These are phyloP conservation scores for Anaspis maculata DNA, from an alignment of 2,888 invertebrate species.

Conservation along the genomic window DNA sequence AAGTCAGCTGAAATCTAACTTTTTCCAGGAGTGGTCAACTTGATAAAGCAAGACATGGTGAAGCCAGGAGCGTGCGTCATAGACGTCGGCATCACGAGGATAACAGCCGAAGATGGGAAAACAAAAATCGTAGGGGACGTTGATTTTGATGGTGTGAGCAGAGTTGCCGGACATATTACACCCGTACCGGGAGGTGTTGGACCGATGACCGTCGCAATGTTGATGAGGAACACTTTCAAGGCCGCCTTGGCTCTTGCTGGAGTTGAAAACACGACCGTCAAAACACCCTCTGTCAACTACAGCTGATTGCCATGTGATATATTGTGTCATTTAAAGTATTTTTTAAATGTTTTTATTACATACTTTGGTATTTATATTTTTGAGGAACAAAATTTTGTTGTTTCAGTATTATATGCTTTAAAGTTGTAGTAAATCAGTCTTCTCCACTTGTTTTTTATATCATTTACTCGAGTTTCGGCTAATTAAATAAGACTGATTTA, in stretches of 20 bases:
- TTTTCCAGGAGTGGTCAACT: slow-evolving; percentile 66
- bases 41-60: slow-evolving; percentile 76
- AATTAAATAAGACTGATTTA: too few species aligned
- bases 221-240: slow-evolving; percentile 80
- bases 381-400: background rate
- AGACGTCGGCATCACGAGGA: slow-evolving; percentile 78
- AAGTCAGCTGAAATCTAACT: too few species aligned
- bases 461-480: too few species aligned
- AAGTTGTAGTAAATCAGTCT: too few species aligned
- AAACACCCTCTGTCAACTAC: too few species aligned
- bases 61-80: slow-evolving; percentile 83
- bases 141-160: slow-evolving; percentile 75
- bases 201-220: slow-evolving; percentile 90
- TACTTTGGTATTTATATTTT: too few species aligned
- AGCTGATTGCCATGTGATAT: too few species aligned
- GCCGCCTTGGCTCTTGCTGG: slow-evolving; percentile 52
- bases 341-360: too few species aligned
- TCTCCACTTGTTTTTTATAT: too few species aligned
- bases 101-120: slow-evolving; percentile 57
- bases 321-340: too few species aligned
- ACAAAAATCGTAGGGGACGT: slow-evolving; percentile 79
- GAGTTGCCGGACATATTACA: slow-evolving; percentile 77
- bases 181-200: slow-evolving; percentile 92
- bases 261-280: too few species aligned
- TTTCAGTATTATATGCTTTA: too few species aligned